These are phyloP conservation scores for Lagopus leucura DNA, from an alignment of 2,113 vertebrate genomes.

Conservation along the genomic window DNA sequence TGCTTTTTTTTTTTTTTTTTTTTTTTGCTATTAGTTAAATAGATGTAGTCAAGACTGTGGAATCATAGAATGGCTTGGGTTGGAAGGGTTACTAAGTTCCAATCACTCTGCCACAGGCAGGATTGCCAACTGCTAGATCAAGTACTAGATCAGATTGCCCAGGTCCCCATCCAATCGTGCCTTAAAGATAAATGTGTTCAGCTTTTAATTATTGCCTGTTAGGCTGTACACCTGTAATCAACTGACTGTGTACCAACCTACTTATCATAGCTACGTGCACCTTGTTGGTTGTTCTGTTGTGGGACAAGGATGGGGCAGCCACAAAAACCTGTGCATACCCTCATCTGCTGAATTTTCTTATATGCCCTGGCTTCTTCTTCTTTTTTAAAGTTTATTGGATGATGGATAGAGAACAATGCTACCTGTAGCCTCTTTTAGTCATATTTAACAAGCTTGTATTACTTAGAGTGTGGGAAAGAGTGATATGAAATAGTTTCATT, in stretches of 20 bases:
- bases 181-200: neutral
- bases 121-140: too few relatives aligned
- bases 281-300: neutral
- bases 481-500: neutral
- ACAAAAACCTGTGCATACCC: neutral
- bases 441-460: neutral
- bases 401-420: neutral
- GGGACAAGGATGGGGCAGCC: neutral
- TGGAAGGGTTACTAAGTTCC: too few relatives aligned
- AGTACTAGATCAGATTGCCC: too few relatives aligned
- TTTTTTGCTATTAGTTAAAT: neutral
- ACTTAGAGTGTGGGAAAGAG: neutral
- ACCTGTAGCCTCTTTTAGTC: neutral
- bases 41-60: neutral
- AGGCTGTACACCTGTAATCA: neutral
- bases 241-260: neutral
- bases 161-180: too few relatives aligned
- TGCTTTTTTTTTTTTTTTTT: neutral
- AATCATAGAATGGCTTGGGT: too few relatives aligned
- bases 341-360: neutral
- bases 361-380: rapidly evolving
- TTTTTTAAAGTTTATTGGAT: neutral
- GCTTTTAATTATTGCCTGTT: neutral
- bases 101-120: too few relatives aligned
- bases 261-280: neutral